These are phyloP conservation scores for Penelope pileata DNA, from an alignment of 2,113 vertebrate species.

Conservation along the genomic window DNA sequence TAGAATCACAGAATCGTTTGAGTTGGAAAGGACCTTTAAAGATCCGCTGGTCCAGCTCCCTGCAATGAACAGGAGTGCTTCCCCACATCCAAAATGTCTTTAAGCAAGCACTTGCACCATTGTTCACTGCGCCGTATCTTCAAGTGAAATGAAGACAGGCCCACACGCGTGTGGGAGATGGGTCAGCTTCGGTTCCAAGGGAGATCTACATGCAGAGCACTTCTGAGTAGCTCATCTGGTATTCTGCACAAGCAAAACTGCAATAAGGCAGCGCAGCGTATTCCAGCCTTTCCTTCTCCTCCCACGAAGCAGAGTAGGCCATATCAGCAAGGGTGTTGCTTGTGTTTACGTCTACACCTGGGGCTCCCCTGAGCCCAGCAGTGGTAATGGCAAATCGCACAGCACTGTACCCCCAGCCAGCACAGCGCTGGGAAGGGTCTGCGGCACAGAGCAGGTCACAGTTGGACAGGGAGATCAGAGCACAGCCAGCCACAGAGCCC, in stretches of 20 bases:
- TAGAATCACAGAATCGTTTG: too few species aligned
- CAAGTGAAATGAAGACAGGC: background rate
- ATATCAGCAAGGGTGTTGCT: constrained; percentile 48
- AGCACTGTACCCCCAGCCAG: constrained; percentile 10
- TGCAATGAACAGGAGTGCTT: too few species aligned
- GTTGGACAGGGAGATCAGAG: background rate
- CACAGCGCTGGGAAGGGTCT: background rate
- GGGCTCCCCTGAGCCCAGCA: constrained; percentile 50
- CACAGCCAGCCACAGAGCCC: background rate
- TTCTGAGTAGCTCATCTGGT: constrained; percentile 41
- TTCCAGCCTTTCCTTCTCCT: constrained; percentile 49
- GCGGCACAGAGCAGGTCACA: background rate
- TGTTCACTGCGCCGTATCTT: background rate
- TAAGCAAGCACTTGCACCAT: background rate
- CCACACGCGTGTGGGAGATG: background rate
- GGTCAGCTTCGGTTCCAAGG: background rate
- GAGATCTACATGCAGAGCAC: constrained; percentile 49
- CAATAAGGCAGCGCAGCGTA: constrained; percentile 45
- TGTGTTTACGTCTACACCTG: constrained; percentile 59
- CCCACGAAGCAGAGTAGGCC: constrained; percentile 51
- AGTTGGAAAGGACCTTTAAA: too few species aligned
- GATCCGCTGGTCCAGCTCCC: too few species aligned
- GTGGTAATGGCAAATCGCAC: constrained; percentile 7
- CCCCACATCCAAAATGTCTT: background rate
- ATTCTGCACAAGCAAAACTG: constrained; percentile 53